Evolutionary conservation across 2,113 vertebrate species (phyloP).

Genomic region (Cyprinodon brontotheroides): DNA sequence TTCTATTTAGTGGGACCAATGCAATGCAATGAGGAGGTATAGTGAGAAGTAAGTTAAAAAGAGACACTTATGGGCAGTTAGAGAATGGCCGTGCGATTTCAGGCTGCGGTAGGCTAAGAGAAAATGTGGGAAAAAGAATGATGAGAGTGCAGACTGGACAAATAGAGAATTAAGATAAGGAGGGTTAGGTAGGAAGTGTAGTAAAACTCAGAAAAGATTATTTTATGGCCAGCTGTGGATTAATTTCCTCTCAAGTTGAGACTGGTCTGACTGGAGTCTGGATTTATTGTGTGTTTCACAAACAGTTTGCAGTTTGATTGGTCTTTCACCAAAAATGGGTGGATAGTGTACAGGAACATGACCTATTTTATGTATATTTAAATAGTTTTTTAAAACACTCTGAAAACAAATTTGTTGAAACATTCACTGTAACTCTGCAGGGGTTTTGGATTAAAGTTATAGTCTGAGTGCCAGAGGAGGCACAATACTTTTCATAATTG

Average conservation of each 20-base stretch:
- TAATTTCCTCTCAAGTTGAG: conserved; percentile 19
- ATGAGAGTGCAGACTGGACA: conserved; percentile 10
- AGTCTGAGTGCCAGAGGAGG: no score
- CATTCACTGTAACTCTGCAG: no score
- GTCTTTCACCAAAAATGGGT: background rate
- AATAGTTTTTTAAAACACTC: no score
- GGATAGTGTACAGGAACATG: background rate
- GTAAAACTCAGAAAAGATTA: conserved; percentile 44
- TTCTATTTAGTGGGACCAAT: conserved; percentile 16
- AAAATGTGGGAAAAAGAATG: conserved; percentile 10
- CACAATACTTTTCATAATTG: no score
- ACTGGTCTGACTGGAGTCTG: conserved; percentile 1
- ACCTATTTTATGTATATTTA: no score
- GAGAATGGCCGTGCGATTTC: background rate
- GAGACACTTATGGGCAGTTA: background rate
- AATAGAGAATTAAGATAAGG: conserved; percentile 54
- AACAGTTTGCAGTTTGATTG: background rate
- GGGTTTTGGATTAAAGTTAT: no score
- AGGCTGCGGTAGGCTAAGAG: conserved; percentile 8
- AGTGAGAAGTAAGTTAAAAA: conserved; percentile 7
- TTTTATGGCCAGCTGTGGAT: conserved; percentile 29
- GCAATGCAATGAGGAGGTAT: conserved; percentile 1
- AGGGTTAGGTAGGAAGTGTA: conserved; percentile 25
- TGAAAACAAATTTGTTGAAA: no score
- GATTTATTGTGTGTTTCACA: conserved; percentile 1